phyloP scores from a whole-genome alignment of 2,797 vertebrate genomes.

The Premnoplex brunnescens region DNA sequence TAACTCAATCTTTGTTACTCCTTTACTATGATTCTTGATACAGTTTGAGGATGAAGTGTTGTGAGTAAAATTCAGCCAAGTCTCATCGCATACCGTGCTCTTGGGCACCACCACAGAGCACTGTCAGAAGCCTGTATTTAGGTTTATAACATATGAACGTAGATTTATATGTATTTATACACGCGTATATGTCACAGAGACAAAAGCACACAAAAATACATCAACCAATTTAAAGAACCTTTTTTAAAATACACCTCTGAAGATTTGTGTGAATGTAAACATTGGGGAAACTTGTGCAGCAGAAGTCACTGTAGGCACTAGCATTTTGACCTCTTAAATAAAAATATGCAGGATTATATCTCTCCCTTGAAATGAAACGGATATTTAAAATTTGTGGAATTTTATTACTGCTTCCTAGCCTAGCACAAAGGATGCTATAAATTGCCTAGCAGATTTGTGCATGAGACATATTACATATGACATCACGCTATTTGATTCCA shows the following conservation, averaged over 20 bases:
- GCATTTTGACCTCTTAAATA: conserved; percentile 53
- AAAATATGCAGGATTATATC: not conserved
- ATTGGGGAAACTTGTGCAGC: conserved; percentile 53
- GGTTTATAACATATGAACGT: conserved; percentile 24
- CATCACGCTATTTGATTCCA: not conserved
- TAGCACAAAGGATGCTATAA: not conserved
- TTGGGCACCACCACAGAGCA: conserved; percentile 37
- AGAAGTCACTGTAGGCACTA: conserved; percentile 58
- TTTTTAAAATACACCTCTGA: conserved; percentile 58
- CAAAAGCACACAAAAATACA: conserved; percentile 55
- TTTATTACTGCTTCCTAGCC: conserved; percentile 11
- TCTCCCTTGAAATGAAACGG: not conserved
- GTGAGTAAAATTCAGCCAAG: not conserved
- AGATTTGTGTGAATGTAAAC: conserved; percentile 73
- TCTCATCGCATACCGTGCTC: not conserved
- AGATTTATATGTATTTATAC: conserved; percentile 35
- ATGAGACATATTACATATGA: not conserved
- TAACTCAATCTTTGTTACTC: not conserved
- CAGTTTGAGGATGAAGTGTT: not conserved
- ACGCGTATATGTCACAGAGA: conserved; percentile 27
- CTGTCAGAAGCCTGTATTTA: conserved; percentile 41
- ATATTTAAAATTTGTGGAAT: not conserved
- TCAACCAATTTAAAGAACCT: conserved; percentile 53
- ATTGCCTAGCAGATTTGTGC: conserved; percentile 17
- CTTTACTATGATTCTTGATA: conserved; percentile 16